phyloP scores from a whole-genome alignment of 1,140 invertebrate species.

The Pseudomyrmex dendroicus region DNA sequence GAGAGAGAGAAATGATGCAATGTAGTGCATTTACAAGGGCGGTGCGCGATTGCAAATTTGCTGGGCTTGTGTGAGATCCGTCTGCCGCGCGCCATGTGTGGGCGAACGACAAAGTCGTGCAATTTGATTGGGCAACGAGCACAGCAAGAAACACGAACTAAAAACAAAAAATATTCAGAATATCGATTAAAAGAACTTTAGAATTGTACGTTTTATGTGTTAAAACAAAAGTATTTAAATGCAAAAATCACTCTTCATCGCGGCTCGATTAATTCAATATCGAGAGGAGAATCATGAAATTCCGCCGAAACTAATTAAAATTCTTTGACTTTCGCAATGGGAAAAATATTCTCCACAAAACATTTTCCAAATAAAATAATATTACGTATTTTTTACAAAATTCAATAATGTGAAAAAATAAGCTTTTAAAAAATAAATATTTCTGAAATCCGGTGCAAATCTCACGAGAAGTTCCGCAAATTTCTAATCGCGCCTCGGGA shows the following conservation, averaged over 20 bases:
- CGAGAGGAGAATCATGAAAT: background rate
- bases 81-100: background rate
- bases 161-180: too few species aligned
- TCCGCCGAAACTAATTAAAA: constrained; percentile 1
- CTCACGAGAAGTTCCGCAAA: background rate
- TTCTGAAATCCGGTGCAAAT: background rate
- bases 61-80: background rate
- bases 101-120: background rate
- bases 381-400: too few species aligned
- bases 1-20: background rate
- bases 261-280: background rate
- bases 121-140: background rate
- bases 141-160: background rate
- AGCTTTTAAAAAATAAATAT: background rate
- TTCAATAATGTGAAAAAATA: background rate
- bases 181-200: too few species aligned
- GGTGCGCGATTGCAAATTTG: constrained; percentile 6
- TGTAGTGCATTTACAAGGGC: constrained; percentile 1
- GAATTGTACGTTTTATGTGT: too few species aligned
- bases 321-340: background rate
- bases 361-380: too few species aligned
- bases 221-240: too few species aligned
- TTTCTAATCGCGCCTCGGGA: constrained; percentile 7
- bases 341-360: too few species aligned
- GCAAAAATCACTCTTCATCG: too few species aligned